These are phyloP conservation scores for Brenthis ino DNA, from an alignment of 2,888 invertebrate species.

Conservation along the genomic window DNA sequence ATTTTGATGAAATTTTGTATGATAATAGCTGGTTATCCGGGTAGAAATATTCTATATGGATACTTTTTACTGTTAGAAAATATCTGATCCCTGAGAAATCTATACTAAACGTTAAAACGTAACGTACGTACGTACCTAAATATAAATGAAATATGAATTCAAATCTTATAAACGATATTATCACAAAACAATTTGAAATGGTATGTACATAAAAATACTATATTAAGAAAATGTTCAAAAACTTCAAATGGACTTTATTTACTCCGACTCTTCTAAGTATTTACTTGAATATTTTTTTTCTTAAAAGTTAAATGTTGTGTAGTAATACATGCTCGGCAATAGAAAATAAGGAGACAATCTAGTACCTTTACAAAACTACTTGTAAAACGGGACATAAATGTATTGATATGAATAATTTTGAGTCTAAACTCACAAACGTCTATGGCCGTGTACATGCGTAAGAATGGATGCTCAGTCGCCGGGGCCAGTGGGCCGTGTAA, in stretches of 20 bases:
- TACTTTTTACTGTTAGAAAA: too few relatives aligned
- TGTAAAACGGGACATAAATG: not conserved
- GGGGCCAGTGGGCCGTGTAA: constrained; percentile 32
- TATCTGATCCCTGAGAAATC: too few relatives aligned
- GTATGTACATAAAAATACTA: not conserved
- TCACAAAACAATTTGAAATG: not conserved
- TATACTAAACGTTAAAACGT: too few relatives aligned
- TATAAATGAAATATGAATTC: not conserved
- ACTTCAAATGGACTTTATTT: not conserved
- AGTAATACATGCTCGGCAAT: too few relatives aligned
- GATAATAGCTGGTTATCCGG: too few relatives aligned
- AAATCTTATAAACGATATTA: not conserved
- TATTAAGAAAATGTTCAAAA: not conserved
- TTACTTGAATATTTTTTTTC: too few relatives aligned
- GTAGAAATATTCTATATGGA: too few relatives aligned
- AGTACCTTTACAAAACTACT: too few relatives aligned
- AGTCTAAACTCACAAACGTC: constrained; percentile 9
- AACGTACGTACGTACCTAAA: too few relatives aligned
- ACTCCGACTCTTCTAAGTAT: not conserved
- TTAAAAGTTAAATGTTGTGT: too few relatives aligned
- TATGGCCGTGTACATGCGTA: constrained; percentile 12
- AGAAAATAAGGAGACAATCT: too few relatives aligned
- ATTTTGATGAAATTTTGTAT: too few relatives aligned
- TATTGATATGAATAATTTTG: not conserved
- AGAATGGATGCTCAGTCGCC: constrained; percentile 20